Evolutionary conservation across 1,140 invertebrate genomes (phyloP).

Genomic region (Bombus ignitus): DNA sequence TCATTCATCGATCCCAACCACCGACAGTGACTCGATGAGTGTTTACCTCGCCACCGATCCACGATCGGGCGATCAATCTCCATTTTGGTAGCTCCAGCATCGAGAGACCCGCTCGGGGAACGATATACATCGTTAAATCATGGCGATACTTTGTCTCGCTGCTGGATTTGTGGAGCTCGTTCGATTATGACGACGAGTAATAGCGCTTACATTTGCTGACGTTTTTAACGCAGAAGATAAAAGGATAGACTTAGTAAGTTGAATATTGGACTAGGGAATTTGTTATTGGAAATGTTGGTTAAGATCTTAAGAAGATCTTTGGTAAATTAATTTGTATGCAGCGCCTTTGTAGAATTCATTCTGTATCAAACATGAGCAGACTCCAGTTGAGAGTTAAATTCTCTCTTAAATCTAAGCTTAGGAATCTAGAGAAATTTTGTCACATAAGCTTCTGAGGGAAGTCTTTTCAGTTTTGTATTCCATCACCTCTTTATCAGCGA

Average conservation of each 20-base stretch:
- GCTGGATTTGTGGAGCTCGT: neutral
- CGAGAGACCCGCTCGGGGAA: neutral
- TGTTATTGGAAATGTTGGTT: neutral
- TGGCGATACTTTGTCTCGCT: neutral
- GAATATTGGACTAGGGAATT: neutral
- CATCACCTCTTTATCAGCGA: too few relatives aligned
- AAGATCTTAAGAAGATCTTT: too few relatives aligned
- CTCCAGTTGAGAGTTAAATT: too few relatives aligned
- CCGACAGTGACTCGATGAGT: neutral
- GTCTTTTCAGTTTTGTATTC: too few relatives aligned
- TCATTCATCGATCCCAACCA: conserved; percentile 58
- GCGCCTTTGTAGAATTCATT: too few relatives aligned
- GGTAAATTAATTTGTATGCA: too few relatives aligned
- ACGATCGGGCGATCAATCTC: neutral
- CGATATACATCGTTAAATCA: neutral
- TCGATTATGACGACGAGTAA: neutral
- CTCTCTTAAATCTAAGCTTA: too few relatives aligned
- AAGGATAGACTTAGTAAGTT: neutral
- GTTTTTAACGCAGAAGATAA: too few relatives aligned
- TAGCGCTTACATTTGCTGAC: neutral
- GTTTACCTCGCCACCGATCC: conserved; percentile 20
- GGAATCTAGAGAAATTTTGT: too few relatives aligned
- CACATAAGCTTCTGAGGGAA: too few relatives aligned
- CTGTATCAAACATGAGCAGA: too few relatives aligned
- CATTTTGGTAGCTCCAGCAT: neutral